Conservation (phyloP, 1,140 invertebrate genomes). For the Tetramorium parvispinum region DNA sequence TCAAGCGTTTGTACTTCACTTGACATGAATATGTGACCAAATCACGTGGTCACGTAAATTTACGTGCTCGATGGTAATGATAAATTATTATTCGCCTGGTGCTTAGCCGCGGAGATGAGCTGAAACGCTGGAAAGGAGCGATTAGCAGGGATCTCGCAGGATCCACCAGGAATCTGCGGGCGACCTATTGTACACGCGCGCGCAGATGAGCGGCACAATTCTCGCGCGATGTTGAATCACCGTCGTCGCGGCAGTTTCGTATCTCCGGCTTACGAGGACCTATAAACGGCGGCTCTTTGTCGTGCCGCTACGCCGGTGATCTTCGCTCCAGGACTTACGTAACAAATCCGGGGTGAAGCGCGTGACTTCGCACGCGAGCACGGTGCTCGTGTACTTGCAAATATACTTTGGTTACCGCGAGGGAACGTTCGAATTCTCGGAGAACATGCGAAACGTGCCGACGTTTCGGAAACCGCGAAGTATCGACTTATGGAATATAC, state of each 20-base stretch:
- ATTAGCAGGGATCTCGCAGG: constrained; percentile 63
- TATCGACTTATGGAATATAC: constrained; percentile 26
- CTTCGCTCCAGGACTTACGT: background rate
- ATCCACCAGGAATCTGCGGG: constrained; percentile 73
- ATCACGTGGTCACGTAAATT: constrained; percentile 32
- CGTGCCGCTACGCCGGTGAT: background rate
- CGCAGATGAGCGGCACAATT: constrained; percentile 76
- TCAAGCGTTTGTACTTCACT: background rate
- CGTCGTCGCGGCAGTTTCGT: constrained; percentile 70
- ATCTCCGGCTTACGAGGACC: constrained; percentile 77
- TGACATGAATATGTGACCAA: background rate
- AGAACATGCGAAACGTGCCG: background rate
- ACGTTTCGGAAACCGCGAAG: background rate
- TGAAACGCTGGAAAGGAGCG: constrained; percentile 43
- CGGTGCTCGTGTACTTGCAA: constrained; percentile 7
- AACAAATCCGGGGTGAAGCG: constrained; percentile 15
- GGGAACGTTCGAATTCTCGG: background rate
- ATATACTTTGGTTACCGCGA: constrained; percentile 5
- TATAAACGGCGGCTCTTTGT: constrained; percentile 64
- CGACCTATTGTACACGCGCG: constrained; percentile 69
- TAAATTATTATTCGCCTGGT: background rate
- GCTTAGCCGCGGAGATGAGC: background rate
- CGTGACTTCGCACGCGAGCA: background rate
- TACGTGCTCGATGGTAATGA: constrained; percentile 1
- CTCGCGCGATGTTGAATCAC: constrained; percentile 77